Evolutionary conservation across 1,140 invertebrate species (phyloP), one percentile per base, ranked within the genome.

Genomic region (Ctenoplectra terminalis): DNA sequence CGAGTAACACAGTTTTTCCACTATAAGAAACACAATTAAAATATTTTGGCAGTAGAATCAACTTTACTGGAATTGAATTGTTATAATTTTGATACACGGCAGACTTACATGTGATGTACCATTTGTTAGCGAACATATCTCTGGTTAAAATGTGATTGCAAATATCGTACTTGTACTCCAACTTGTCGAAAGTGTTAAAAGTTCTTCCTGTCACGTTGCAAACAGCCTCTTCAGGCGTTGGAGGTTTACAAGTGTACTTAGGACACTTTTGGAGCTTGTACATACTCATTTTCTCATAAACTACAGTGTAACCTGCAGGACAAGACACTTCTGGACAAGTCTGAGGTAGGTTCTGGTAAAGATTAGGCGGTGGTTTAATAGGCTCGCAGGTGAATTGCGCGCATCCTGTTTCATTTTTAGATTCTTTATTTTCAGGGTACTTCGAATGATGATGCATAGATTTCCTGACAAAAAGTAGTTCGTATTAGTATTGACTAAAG

Each of bases 71-170:
- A 3, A 23, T n/a, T 15, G 23, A 11, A 37, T 37, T 37, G 23
- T 15, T 37, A 34, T 15, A 29, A 52, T 23, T 26, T 37, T 56
- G 2, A 23, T 13, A 31, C 15, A 0, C 46, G 43, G 37, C 37
- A 61, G 74, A 87, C 79, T 87, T 70, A 90, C 90, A 17, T 2
- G 90, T 87, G 9, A 90, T 81, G 13, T 89, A 87, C 87, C 89
- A 88, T 37, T 76, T n/a, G 75, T 91, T 88, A 48, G 48, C 17
- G 17, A 81, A 86, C 76, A 95, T 94, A 89, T 97, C 96, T 54
- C 96, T 93, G 0, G 96, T 96, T 9, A 98, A 90, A 54, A 97
- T 95, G 90, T 98, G 97, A 92, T 96, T 95, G 90, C 97, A 98
- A 20, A 97, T 94, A 80, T 97, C 97, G 83, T 97, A 97, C 85